Conservation (phyloP, 2,888 invertebrate genomes). For the Ernsta delagoae region DNA sequence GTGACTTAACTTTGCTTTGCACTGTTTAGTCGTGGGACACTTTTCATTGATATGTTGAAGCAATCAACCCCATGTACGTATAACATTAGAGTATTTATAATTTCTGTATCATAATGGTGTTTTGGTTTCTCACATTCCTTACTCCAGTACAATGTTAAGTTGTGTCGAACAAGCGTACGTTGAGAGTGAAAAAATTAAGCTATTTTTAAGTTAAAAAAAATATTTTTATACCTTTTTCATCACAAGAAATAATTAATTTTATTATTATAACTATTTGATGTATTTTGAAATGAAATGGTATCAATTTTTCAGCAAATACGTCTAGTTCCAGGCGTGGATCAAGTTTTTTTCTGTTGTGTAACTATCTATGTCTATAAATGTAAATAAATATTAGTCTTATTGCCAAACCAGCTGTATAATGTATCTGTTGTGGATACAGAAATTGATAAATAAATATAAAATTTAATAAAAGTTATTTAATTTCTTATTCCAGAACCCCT, state of each 20-base stretch:
- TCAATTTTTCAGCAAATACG: constrained; percentile 9
- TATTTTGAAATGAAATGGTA: constrained; percentile 38
- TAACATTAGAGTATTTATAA: constrained; percentile 72
- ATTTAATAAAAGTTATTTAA: constrained; percentile 80
- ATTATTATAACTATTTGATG: constrained; percentile 38
- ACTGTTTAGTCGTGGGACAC: not conserved
- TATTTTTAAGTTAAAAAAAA: constrained; percentile 53
- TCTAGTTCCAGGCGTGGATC: constrained; percentile 19
- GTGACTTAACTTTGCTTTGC: not conserved
- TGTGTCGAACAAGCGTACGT: constrained; percentile 68
- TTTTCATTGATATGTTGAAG: no score
- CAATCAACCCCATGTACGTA: constrained; percentile 48
- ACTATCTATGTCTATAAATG: constrained; percentile 36
- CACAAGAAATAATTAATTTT: constrained; percentile 46
- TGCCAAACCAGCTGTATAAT: constrained; percentile 64
- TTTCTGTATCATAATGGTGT: constrained; percentile 81
- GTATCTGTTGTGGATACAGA: constrained; percentile 83
- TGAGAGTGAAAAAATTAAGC: constrained; percentile 49
- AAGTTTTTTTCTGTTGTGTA: constrained; percentile 37
- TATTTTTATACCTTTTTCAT: constrained; percentile 49
- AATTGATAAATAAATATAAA: constrained; percentile 80
- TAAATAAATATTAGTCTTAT: constrained; percentile 50
- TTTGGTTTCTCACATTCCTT: constrained; percentile 59
- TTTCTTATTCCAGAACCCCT: constrained; percentile 83
- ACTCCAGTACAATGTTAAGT: constrained; percentile 58